Base-by-base conservation (phyloP, 2,888 invertebrate species). In the Caenorhabditis sp. region DNA sequence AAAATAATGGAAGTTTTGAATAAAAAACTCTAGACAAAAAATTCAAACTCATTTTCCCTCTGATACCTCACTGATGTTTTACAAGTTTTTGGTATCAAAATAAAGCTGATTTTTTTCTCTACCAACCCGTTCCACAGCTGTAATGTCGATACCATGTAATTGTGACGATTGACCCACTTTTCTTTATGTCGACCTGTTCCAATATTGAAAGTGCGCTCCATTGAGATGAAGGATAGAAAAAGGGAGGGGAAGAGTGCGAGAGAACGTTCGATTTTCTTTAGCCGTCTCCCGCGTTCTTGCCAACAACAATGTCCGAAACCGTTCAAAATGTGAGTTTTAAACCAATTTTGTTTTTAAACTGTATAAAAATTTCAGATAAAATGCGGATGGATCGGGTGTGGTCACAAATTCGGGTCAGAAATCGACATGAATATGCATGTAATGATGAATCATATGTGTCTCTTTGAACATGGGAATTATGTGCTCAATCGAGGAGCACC, bases 381-480 rank as follows among this genome's bases (percentile, higher is more conserved):
- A 69, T 77, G 76, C 31, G 69, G 61, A 6, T 77, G 76, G 76
- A 51, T 12, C 0, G 61, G 51, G 0, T 77, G 76, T 35, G 5
- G 19, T 0, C 69, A 69, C 8, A 24, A 28, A 47, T 77, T 77
- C n/a, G 59, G 61, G 19, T 51, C 76, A 0, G 76, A 77, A 77
- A 38, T 68, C 69, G 76, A 77, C 10, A 77, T 77, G 76, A 77
- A 77, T 31, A 69, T 77, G 76, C 76, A 77, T 28, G 69, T 69
- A 0, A 19, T 77, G 51, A 69, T 77, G 76, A 77, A 77, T 61
- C 76, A 77, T n/a, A 69, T 61, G 61, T 16, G 49, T 19, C 8
- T 77, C 3, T 31, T 77, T 28, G 61, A 77, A 6, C 51, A 69
- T 24, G 76, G 68, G 14, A 59, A 51, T 26, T 61, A 61, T 16